These are phyloP conservation scores for Enteromius unitaeniatus DNA, from an alignment of 2,797 vertebrate genomes.

Conservation along the genomic window DNA sequence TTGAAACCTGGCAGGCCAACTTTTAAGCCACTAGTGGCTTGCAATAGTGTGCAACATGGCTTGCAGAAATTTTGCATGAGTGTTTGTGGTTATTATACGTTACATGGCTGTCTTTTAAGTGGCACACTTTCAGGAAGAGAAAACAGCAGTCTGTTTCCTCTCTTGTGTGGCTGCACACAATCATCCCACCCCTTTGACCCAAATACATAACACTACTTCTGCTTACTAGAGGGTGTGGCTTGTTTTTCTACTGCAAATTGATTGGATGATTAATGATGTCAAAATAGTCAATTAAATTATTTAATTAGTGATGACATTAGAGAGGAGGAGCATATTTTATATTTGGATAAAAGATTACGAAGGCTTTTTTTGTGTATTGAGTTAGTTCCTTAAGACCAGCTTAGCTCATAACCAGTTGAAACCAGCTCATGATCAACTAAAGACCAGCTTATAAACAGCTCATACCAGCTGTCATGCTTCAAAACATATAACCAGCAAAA, in stretches of 20 bases:
- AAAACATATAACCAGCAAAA: neutral
- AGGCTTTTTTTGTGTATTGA: too few species aligned
- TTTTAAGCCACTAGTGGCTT: neutral
- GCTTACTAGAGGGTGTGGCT: neutral
- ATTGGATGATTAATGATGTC: too few species aligned
- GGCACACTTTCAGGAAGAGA: conserved; percentile 12
- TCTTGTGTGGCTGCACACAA: conserved; percentile 11
- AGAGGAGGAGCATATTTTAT: too few species aligned
- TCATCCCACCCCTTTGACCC: conserved; percentile 23
- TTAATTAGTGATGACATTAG: too few species aligned
- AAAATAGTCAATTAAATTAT: too few species aligned
- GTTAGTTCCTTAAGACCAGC: neutral
- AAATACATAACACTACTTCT: conserved; percentile 24
- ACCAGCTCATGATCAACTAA: neutral
- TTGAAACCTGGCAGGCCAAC: neutral
- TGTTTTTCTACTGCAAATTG: too few species aligned
- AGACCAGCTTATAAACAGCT: neutral
- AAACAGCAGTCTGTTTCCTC: conserved; percentile 12
- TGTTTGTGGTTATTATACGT: conserved; percentile 11
- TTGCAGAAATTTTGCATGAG: neutral
- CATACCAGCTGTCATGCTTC: neutral
- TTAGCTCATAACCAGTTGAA: neutral
- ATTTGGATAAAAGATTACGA: too few species aligned
- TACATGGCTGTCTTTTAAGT: neutral
- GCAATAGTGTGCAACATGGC: neutral